Conservation (phyloP, 2,113 vertebrate genomes). For the Choloepus hoffmanni region DNA sequence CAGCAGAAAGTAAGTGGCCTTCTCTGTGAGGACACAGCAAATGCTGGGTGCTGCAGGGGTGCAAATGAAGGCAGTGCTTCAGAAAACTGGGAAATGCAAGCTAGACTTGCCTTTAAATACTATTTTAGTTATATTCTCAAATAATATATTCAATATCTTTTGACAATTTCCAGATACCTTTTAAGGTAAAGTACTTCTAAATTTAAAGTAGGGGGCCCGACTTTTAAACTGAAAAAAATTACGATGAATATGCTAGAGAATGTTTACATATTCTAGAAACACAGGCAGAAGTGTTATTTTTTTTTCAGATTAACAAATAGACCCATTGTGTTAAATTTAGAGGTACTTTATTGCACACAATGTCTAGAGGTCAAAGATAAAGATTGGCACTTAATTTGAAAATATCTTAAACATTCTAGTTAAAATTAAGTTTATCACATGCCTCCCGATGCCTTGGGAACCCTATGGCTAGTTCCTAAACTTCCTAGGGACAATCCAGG, state of each 20-base stretch:
- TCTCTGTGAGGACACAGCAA: accelerated
- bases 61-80: accelerated
- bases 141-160: not conserved
- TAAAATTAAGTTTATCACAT: not conserved
- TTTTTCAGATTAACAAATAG: not conserved
- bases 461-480: accelerated
- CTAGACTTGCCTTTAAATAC: accelerated
- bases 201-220: not conserved
- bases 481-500: accelerated
- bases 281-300: too few relatives aligned
- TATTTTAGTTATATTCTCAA: not conserved
- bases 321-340: not conserved
- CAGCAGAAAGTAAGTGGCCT: accelerated
- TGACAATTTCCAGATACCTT: not conserved
- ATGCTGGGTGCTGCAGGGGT: accelerated
- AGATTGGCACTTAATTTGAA: not conserved
- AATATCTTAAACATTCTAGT: accelerated
- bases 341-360: not conserved
- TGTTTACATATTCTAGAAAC: not conserved
- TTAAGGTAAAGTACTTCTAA: not conserved
- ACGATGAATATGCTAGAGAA: not conserved
- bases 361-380: not conserved
- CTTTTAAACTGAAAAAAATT: not conserved
- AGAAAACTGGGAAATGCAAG: accelerated
- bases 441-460: accelerated